phyloP scores from a whole-genome alignment of 2,113 vertebrate species.

The Callospermophilus lateralis region DNA sequence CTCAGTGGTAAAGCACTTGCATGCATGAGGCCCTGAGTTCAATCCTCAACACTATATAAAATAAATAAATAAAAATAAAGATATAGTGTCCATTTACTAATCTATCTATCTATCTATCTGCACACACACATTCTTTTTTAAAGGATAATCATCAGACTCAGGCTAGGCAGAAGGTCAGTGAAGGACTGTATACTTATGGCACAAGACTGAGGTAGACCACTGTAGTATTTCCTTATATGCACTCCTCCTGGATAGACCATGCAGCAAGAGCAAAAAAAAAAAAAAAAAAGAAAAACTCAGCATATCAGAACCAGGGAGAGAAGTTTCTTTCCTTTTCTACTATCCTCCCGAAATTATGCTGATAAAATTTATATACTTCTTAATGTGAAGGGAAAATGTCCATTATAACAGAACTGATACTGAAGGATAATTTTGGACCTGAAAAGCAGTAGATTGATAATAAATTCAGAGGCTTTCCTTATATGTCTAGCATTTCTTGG shows the following conservation, averaged over 20 bases:
- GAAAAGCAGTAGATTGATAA: not conserved
- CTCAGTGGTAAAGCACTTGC: too few species aligned
- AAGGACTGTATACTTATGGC: not conserved
- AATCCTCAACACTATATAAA: too few species aligned
- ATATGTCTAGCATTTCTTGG: not conserved
- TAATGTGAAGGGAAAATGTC: not conserved
- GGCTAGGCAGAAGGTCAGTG: not conserved
- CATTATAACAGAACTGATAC: not conserved
- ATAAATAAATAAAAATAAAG: too few species aligned
- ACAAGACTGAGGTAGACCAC: not conserved
- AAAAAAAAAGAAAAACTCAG: not conserved
- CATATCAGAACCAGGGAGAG: not conserved
- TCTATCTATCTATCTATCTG: too few species aligned
- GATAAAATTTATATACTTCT: not conserved
- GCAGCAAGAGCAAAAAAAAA: not conserved
- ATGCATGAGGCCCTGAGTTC: too few species aligned
- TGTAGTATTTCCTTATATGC: not conserved
- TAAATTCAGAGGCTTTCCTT: not conserved
- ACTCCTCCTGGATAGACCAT: not conserved
- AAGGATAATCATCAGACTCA: not conserved
- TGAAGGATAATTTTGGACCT: not conserved
- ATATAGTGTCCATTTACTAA: too few species aligned
- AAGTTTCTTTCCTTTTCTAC: not conserved
- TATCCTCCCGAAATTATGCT: not conserved
- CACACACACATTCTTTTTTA: too few species aligned